Percentiles rank a stretch among this genome's conserved stretches.
phyloP scores from a whole-genome alignment of 1,140 invertebrate species.

The Scaptomyza montana region DNA sequence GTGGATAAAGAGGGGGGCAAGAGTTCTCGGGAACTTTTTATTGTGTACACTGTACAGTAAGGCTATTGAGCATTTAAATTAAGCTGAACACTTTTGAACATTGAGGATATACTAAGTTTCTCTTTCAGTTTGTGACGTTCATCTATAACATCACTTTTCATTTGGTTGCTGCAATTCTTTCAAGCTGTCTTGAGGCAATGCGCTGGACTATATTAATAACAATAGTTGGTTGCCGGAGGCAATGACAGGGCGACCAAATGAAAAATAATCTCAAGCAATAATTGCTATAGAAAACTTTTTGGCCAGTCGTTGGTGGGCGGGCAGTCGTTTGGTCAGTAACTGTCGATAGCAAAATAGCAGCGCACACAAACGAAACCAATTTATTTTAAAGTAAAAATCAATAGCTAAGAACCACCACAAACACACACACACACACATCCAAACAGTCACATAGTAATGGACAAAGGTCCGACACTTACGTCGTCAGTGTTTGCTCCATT shows the following conservation, averaged over 20 bases:
- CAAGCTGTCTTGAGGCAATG: constrained; percentile 46
- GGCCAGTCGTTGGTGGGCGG: constrained; percentile 21
- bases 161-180: constrained; percentile 64
- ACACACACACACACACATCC: background rate
- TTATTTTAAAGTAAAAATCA: constrained; percentile 81
- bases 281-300: constrained; percentile 72
- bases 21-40: constrained; percentile 4
- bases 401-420: constrained; percentile 51
- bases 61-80: constrained; percentile 22
- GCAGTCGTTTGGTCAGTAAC: background rate
- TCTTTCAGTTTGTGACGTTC: constrained; percentile 8
- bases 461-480: background rate
- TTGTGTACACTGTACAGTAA: background rate
- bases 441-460: background rate
- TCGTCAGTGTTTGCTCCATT: constrained; percentile 17
- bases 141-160: constrained; percentile 52
- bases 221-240: constrained; percentile 53
- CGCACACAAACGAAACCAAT: constrained; percentile 79
- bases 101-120: too few relatives aligned
- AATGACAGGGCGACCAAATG: constrained; percentile 57
- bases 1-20: constrained; percentile 7
- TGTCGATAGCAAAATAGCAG: constrained; percentile 44
- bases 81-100: constrained; percentile 15
- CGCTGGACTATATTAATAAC: constrained; percentile 71
- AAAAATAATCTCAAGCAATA: constrained; percentile 78